Base-by-base conservation (phyloP, 2,888 invertebrate genomes). In the Mythimna loreyi region DNA sequence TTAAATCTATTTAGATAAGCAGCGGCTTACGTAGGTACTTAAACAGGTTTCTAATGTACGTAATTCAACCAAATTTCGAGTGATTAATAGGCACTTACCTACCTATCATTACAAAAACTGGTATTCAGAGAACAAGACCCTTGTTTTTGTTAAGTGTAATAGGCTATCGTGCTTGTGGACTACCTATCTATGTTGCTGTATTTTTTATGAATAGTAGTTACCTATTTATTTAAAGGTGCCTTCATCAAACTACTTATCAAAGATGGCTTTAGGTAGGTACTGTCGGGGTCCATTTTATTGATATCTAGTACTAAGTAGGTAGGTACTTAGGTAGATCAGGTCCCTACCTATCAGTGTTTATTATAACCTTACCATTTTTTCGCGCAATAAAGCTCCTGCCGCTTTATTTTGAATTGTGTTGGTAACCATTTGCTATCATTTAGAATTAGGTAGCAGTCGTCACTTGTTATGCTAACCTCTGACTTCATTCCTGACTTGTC, bases 391-490 rank as follows among this genome's bases (percentile, higher is more conserved):
- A 19, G 9, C 8, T 23, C 4, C 43, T 45, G 23, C 30, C 16
- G 30, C 50, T 13, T 5, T 13, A 33, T 43, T 9, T 36, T 19
- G 33, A 25, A 25, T 19, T 40, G 40, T 40, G 6, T 40, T 5
- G 16, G 40, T 40, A 5, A 40, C 40, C 40, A 40, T 16, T 40
- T 40, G 40, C 40, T 40, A 76, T 75, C 19, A 68, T 40, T 40
- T 45, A 52, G 36, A 45, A 68, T 57, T 57, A 28, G n/a, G 28
- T 52, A 52, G n/a, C n/a, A n/a, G 55, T 47, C 57, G 65, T 56
- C 52, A 40, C 23, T 69, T 67, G 78, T 13, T 64, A 61, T 4
- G 11, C 40, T 73, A 78, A 78, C 79, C 74, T 74, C 75, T 40
- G 67, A 55, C 75, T 67, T 61, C 49, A 65, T 49, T 49, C 36